Conservation (phyloP, 2,113 vertebrate species). For the Ahaetulla prasina region DNA sequence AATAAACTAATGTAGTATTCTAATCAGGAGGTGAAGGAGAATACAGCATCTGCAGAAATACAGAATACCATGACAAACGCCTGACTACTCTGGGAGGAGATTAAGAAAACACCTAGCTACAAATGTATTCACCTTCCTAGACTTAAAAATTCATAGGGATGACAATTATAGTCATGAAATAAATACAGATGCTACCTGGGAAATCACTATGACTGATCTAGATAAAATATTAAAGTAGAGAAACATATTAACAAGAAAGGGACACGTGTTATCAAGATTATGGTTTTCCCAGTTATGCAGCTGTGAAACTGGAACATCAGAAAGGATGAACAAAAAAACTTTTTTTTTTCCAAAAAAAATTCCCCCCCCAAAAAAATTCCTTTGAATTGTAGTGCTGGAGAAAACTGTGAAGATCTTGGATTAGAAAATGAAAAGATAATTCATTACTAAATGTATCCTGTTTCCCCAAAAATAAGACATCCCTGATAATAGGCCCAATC, state of each 20-base stretch:
- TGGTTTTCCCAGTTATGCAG: neutral
- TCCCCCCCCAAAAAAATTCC: too few relatives aligned
- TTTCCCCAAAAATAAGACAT: too few relatives aligned
- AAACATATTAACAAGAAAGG: neutral
- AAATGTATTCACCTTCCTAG: neutral
- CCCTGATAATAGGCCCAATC: too few relatives aligned
- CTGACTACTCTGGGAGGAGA: neutral
- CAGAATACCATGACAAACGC: neutral
- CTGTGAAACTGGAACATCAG: neutral
- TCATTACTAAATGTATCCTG: neutral
- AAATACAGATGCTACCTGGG: neutral
- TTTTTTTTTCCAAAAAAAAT: too few relatives aligned
- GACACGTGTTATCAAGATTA: neutral
- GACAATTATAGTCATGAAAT: neutral
- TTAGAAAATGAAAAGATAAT: neutral
- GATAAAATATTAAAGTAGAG: neutral
- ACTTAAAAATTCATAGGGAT: neutral
- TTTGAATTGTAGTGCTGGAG: neutral
- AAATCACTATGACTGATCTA: neutral
- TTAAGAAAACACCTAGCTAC: too few relatives aligned
- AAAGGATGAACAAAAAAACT: neutral
- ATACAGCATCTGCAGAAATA: neutral
- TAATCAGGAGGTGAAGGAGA: neutral
- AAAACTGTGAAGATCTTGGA: neutral
- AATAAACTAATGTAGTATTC: slow-evolving; percentile 10